Conservation (phyloP, 2,888 invertebrate species). For the Kryphioiulus occultus region DNA sequence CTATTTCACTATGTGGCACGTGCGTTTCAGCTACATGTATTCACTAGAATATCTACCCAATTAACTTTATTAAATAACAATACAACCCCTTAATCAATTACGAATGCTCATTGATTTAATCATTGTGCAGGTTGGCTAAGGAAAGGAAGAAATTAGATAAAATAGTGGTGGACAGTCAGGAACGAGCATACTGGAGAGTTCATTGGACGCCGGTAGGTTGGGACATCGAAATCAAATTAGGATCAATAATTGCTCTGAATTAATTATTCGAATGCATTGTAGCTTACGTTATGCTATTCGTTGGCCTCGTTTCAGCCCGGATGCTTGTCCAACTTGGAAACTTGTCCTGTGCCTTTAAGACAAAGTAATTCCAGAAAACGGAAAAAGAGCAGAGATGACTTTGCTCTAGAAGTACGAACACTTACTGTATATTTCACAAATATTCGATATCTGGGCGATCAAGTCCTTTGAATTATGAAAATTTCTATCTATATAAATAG, state of each 20-base stretch:
- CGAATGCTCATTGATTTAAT: neutral
- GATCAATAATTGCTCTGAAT: constrained; percentile 24
- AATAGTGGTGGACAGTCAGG: constrained; percentile 94
- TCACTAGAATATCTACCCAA: neutral
- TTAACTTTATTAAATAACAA: neutral
- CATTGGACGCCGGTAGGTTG: constrained; percentile 78
- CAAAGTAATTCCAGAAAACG: constrained; percentile 57
- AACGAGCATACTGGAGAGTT: constrained; percentile 97
- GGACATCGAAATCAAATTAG: neutral
- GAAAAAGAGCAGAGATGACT: constrained; percentile 75
- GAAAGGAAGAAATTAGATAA: constrained; percentile 96
- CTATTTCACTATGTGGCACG: too few species aligned
- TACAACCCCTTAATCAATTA: neutral
- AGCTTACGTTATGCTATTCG: neutral
- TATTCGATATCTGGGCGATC: too few species aligned
- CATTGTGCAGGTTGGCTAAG: constrained; percentile 75
- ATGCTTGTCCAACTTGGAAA: constrained; percentile 82
- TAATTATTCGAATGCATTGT: neutral
- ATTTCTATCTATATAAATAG: too few species aligned
- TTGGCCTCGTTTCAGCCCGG: constrained; percentile 69
- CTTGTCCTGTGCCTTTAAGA: constrained; percentile 76
- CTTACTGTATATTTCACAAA: neutral
- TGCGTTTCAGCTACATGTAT: neutral
- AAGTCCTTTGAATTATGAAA: too few species aligned
- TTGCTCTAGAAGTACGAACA: constrained; percentile 77